Base-by-base conservation (phyloP, 2,888 invertebrate species). In the Diplazon laetatorius region DNA sequence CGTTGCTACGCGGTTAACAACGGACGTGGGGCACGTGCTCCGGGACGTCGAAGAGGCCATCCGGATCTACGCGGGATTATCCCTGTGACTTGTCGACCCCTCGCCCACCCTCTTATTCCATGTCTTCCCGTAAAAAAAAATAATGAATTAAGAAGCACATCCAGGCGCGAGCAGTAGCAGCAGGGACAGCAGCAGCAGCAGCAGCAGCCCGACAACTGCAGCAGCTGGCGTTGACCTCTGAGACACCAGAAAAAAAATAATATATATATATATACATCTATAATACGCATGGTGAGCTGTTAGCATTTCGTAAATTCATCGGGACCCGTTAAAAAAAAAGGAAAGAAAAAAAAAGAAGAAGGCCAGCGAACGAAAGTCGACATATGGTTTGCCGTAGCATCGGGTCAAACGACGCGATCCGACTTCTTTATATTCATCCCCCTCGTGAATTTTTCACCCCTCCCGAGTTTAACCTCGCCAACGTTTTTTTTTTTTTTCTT, bases 21-120 rank as follows among this genome's bases (percentile, higher is more conserved):
- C 88, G 87, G 86, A 86, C 87, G 81, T 83, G 82, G 82, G 86
- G 88, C 88, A 87, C 88, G 88, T 88, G 88, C 87, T 88, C 71
- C 75, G 3, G 57, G 70, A 60, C 42, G 52, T 59, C 52, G 63
- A 63, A 16, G 16, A 42, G 44, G 18, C 18, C 42, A n/a, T 22
- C 39, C 10, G 30, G 68, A 72, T 69, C 57, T 66, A 72, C 63
- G 52, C 30, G 55, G 69, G 68, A 46, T 65, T 44, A 52, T 71
- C 59, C 66, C 71, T 66, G 30, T 20, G 12, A 16, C 16, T 35
- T 35, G 5, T 57, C 57, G n/a, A 30, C 42, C 48, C 48, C 42
- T 52, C 50, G 60, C 77, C 42, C 62, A 55, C 65, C 50, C 57
- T 63, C 68, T 78, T 44, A 8, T 30, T 30, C 55, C 16, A 35